These are phyloP conservation scores for Chironomus tepperi DNA, from an alignment of 1,140 invertebrate species.

Conservation along the genomic window DNA sequence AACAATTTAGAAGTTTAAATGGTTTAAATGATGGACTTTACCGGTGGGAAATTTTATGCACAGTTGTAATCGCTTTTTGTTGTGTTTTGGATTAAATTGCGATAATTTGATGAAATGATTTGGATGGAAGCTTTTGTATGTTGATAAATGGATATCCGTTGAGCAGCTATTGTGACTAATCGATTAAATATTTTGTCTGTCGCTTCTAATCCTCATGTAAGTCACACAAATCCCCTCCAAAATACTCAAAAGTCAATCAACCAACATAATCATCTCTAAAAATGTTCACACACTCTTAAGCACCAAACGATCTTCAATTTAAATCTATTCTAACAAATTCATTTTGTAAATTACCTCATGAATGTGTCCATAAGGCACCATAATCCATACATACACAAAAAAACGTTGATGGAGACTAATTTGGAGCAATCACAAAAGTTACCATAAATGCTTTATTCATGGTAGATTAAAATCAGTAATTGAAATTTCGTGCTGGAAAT, in stretches of 20 bases:
- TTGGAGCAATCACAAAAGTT: not conserved
- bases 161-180: too few species aligned
- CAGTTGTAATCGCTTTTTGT: not conserved
- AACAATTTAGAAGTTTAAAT: slow-evolving; percentile 16
- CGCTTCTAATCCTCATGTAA: too few species aligned
- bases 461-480: not conserved
- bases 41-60: not conserved
- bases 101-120: not conserved
- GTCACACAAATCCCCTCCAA: too few species aligned
- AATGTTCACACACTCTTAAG: too few species aligned
- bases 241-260: too few species aligned
- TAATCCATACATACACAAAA: not conserved
- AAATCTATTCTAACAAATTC: slow-evolving; percentile 7
- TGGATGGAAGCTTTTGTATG: not conserved
- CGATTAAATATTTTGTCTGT: too few species aligned
- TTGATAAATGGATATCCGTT: not conserved
- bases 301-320: not conserved
- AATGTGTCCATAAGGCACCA: slow-evolving; percentile 18
- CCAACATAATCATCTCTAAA: too few species aligned
- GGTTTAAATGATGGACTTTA: not conserved
- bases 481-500: slow-evolving; percentile 20
- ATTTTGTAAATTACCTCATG: slow-evolving; percentile 2
- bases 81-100: not conserved
- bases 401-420: not conserved
- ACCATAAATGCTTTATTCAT: not conserved